These are phyloP conservation scores for Coryphaenoides rupestris DNA, from an alignment of 2,113 vertebrate genomes.

Conservation along the genomic window DNA sequence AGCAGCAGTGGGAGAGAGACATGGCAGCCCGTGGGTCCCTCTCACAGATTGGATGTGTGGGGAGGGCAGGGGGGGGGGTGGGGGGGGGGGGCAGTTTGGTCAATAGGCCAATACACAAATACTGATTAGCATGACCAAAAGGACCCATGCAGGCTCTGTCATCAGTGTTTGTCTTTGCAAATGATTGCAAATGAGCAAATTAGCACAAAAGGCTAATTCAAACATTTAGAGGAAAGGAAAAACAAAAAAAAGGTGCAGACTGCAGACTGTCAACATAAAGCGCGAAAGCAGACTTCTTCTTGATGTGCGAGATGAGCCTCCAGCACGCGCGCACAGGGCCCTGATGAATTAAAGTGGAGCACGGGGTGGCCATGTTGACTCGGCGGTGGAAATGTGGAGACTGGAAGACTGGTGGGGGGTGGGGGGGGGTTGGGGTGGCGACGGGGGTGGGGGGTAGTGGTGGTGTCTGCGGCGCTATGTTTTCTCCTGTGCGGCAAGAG, in stretches of 20 bases:
- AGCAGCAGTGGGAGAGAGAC: constrained; percentile 10
- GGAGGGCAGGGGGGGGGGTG: constrained; percentile 27
- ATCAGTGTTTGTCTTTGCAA: no score
- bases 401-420: constrained; percentile 48
- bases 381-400: constrained; percentile 57
- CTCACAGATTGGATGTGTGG: constrained; percentile 44
- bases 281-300: neutral
- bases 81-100: constrained; percentile 52
- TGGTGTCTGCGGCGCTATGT: constrained; percentile 57
- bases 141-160: no score
- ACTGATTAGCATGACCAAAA: constrained; percentile 1
- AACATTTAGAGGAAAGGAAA: constrained; percentile 3
- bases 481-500: constrained; percentile 67
- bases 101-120: constrained; percentile 31
- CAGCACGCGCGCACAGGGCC: constrained; percentile 5
- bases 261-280: constrained; percentile 4
- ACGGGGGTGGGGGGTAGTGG: constrained; percentile 40
- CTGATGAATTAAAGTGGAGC: constrained; percentile 53
- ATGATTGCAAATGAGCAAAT: constrained; percentile 6
- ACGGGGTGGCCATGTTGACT: constrained; percentile 41
- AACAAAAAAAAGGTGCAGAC: neutral
- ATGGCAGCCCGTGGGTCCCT: constrained; percentile 45
- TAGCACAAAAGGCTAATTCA: constrained; percentile 26
- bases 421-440: no score
- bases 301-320: constrained; percentile 9